Conservation (phyloP, 2,113 vertebrate genomes). For the Nannobrachium achirus region DNA sequence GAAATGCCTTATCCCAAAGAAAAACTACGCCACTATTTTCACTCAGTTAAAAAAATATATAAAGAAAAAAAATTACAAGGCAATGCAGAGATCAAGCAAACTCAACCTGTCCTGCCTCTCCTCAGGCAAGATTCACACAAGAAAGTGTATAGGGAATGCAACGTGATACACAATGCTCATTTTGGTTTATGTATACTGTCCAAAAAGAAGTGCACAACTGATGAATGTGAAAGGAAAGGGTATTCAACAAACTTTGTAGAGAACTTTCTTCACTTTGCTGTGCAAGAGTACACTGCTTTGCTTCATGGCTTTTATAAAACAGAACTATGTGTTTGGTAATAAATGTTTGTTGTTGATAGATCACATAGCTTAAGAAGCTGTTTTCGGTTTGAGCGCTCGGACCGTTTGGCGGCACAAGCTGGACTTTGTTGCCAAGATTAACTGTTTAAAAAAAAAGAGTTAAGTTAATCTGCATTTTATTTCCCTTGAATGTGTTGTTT, state of each 20-base stretch:
- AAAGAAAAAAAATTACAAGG: slow-evolving; percentile 1
- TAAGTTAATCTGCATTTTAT: slow-evolving; percentile 93
- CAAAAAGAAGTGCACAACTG: slow-evolving; percentile 74
- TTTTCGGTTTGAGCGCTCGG: slow-evolving; percentile 90
- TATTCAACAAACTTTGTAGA: slow-evolving; percentile 87
- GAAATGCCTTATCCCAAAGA: slow-evolving; percentile 82
- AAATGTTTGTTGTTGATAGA: slow-evolving; percentile 98
- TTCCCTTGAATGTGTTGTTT: slow-evolving; percentile 98
- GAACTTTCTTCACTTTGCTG: slow-evolving; percentile 93
- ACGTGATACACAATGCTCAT: slow-evolving; percentile 60
- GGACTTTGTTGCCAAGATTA: slow-evolving; percentile 99
- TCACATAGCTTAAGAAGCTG: slow-evolving; percentile 89
- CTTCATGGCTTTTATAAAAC: slow-evolving; percentile 96
- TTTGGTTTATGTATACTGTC: slow-evolving; percentile 56
- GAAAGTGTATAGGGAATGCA: slow-evolving; percentile 88
- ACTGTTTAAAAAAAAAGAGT: slow-evolving; percentile 88
- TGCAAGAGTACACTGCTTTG: slow-evolving; percentile 97
- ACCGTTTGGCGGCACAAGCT: slow-evolving; percentile 99
- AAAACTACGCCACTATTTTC: slow-evolving; percentile 39
- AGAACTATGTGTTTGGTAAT: slow-evolving; percentile 98
- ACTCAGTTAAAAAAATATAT: slow-evolving; percentile 31
- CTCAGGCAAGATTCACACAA: slow-evolving; percentile 78
- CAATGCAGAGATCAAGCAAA: slow-evolving; percentile 45
- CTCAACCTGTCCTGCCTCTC: slow-evolving; percentile 47
- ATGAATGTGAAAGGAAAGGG: slow-evolving; percentile 92